Base-by-base conservation (phyloP, 1,140 invertebrate genomes). In the Drosophila elegans region DNA sequence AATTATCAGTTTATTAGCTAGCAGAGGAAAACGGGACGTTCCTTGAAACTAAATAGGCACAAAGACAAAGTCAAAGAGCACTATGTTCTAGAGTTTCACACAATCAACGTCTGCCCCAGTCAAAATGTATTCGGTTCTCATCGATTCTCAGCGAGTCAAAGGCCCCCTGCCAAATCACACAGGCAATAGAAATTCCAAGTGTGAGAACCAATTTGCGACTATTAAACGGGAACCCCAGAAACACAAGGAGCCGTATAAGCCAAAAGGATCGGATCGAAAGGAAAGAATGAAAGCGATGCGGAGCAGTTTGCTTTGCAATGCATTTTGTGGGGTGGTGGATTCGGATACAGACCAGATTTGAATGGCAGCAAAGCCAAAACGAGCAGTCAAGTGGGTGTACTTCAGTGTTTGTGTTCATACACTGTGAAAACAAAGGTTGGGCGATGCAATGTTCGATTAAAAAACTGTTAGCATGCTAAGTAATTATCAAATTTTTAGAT, bases 121-220 rank as follows among this genome's bases (percentile, higher is more conserved):
- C 59, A 4, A 56, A 57, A 49, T 38, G 34, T 9, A 75, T 44
- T 51, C 53, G 60, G 64, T 74, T 64, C 61, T 41, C 52, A 71
- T 74, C 55, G 55, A 68, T 68, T 66, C 29, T 36, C 36, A 45
- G 63, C 56, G 45, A 68, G 64, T 68, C 46, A 68, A 68, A 68
- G 46, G 61, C 29, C 38, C 39, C 52, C 68, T 44, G 60, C 45
- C 56, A 63, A 75, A 86, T 77, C 77, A 74, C 55, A 49, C 64
- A 62, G 78, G 60, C 67, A 81, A 78, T 86, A 48, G 74, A 67
- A 81, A 74, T 86, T 64, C 68, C 64, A 78, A 62, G 79, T 67
- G 82, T 85, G 83, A 71, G 74, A 88, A 86, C 75, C 82, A 86
- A 86, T 86, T 86, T 86, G 79, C 71, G 79, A 88, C 82, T 88